These are phyloP conservation scores for Alligator mississippiensis DNA, from an alignment of 2,113 vertebrate genomes.

Conservation along the genomic window DNA sequence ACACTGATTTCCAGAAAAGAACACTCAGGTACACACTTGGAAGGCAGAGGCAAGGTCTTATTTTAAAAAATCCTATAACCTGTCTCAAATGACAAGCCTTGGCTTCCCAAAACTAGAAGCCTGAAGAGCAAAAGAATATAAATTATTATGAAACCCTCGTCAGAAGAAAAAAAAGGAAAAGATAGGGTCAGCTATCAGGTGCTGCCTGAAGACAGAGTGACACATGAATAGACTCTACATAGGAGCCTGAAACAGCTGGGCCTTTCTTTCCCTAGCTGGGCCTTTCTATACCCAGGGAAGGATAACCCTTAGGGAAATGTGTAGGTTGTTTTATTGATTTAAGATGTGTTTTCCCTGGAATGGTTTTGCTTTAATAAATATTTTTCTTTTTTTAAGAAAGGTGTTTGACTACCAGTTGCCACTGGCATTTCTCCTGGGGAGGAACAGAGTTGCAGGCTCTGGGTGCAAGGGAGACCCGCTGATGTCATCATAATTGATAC, in stretches of 20 bases:
- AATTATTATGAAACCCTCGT: not conserved
- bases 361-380: not conserved
- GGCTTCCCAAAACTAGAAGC: not conserved
- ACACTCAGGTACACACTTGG: not conserved
- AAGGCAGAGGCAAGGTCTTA: not conserved
- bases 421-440: not conserved
- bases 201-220: fast-evolving
- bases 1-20: not conserved
- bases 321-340: not conserved
- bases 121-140: not conserved
- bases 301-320: not conserved
- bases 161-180: not conserved
- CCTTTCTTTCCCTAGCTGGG: not conserved
- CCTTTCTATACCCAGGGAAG: not conserved
- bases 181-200: fast-evolving
- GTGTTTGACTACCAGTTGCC: not conserved
- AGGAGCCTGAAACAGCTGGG: not conserved
- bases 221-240: not conserved
- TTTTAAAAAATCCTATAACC: not conserved
- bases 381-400: not conserved
- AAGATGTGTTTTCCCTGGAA: not conserved
- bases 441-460: not conserved
- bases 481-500: not conserved
- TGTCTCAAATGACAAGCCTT: not conserved
- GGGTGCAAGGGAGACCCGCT: fast-evolving